phyloP scores from a whole-genome alignment of 2,797 vertebrate species.

The Stomatorhinus walkeri region DNA sequence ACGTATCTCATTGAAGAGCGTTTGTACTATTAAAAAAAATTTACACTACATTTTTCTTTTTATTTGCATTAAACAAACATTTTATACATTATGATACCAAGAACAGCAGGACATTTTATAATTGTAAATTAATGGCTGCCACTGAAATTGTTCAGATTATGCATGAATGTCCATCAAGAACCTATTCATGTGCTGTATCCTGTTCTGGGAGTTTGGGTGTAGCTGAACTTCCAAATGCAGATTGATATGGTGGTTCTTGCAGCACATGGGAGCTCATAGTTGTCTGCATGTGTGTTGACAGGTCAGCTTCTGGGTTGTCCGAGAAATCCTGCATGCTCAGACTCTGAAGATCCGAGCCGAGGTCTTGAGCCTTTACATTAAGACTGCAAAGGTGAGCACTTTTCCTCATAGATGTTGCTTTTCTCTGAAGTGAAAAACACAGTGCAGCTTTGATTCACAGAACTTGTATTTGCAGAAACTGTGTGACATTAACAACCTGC shows the following conservation, averaged over 20 bases:
- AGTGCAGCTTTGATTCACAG: background rate
- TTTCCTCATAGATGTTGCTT: background rate
- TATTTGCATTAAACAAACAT: background rate
- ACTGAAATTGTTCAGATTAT: background rate
- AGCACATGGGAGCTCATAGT: background rate
- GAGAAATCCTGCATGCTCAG: slow-evolving; percentile 95
- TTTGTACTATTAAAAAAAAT: background rate
- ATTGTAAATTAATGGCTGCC: background rate
- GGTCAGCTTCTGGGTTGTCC: slow-evolving; percentile 99
- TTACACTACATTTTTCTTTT: background rate
- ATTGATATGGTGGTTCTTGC: background rate
- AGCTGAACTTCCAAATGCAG: background rate
- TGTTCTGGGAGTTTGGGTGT: background rate
- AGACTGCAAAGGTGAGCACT: slow-evolving; percentile 87
- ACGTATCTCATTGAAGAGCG: too few relatives aligned
- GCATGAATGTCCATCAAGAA: background rate
- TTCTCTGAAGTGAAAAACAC: too few relatives aligned
- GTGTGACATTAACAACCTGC: slow-evolving; percentile 96
- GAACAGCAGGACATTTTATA: background rate
- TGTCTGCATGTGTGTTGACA: slow-evolving; percentile 37
- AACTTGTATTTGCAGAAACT: slow-evolving; percentile 69
- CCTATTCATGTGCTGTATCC: background rate
- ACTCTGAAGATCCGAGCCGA: slow-evolving; percentile 98
- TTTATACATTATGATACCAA: background rate
- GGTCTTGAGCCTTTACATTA: slow-evolving; percentile 95